phyloP scores from a whole-genome alignment of 1,140 invertebrate genomes.

The Drosophila neocordata region DNA sequence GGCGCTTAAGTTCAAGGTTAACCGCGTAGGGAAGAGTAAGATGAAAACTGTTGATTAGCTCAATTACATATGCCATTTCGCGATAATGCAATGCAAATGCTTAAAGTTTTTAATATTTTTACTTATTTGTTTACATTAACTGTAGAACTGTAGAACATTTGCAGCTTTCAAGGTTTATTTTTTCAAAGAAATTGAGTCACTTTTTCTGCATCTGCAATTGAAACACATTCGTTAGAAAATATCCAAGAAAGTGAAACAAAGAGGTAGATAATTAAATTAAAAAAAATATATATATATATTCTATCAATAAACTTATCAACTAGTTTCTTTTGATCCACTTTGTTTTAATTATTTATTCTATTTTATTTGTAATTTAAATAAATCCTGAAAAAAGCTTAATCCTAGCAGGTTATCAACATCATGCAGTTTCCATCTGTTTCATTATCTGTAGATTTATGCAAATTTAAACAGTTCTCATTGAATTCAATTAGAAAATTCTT shows the following conservation, averaged over 20 bases:
- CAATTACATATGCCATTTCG: slow-evolving; percentile 30
- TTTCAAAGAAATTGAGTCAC: background rate
- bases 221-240: background rate
- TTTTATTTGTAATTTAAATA: too few relatives aligned
- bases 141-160: too few relatives aligned
- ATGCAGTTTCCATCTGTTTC: background rate
- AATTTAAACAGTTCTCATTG: background rate
- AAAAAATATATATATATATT: too few relatives aligned
- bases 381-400: background rate
- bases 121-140: background rate
- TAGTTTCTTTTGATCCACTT: too few relatives aligned
- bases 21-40: background rate
- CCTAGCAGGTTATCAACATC: background rate
- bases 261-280: too few relatives aligned
- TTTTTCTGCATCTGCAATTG: background rate
- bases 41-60: slow-evolving; percentile 20
- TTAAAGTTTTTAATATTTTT: background rate
- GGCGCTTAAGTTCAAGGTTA: slow-evolving; percentile 62
- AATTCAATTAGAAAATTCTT: background rate
- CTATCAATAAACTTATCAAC: too few relatives aligned
- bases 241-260: background rate
- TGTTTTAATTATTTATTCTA: too few relatives aligned
- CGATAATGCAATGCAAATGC: background rate
- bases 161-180: background rate
- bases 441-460: background rate